Conservation (phyloP, 2,888 invertebrate species). For the Lithophane semibrunnea region DNA sequence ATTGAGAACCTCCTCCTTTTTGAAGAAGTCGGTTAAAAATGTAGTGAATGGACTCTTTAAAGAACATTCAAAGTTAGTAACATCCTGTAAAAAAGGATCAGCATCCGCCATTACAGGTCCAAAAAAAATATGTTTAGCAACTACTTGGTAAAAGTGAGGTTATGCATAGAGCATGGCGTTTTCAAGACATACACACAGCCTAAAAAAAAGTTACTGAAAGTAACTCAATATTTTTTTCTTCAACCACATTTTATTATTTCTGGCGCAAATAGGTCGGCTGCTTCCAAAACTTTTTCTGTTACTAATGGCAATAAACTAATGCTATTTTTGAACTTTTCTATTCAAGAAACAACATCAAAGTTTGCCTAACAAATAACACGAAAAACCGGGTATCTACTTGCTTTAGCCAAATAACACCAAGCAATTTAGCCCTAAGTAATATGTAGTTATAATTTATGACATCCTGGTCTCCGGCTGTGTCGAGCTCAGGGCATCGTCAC, state of each 20-base stretch:
- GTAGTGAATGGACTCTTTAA: not conserved
- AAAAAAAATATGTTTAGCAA: not conserved
- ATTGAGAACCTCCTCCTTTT: no score
- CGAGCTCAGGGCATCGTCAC: conserved; percentile 71
- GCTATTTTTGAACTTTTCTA: conserved; percentile 35
- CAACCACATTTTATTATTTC: conserved; percentile 28
- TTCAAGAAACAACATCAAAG: conserved; percentile 27
- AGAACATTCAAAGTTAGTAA: not conserved
- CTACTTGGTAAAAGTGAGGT: not conserved
- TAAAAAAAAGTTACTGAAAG: conserved; percentile 34
- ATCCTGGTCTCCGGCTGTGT: conserved; percentile 68
- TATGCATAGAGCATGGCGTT: conserved; percentile 17
- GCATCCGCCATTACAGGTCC: not conserved
- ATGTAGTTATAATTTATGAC: conserved; percentile 59
- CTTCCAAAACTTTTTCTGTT: conserved; percentile 11
- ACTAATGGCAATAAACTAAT: conserved; percentile 17
- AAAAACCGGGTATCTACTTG: not conserved
- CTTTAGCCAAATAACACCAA: conserved; percentile 2
- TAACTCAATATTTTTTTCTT: conserved; percentile 30
- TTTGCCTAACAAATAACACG: not conserved
- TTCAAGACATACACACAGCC: conserved; percentile 25
- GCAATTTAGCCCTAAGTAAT: conserved; percentile 14
- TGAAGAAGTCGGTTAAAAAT: no score
- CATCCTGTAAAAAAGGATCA: not conserved
- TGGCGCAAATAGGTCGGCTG: conserved; percentile 15